Conservation (phyloP, 2,113 vertebrate genomes). For the Pardalotus punctatus region DNA sequence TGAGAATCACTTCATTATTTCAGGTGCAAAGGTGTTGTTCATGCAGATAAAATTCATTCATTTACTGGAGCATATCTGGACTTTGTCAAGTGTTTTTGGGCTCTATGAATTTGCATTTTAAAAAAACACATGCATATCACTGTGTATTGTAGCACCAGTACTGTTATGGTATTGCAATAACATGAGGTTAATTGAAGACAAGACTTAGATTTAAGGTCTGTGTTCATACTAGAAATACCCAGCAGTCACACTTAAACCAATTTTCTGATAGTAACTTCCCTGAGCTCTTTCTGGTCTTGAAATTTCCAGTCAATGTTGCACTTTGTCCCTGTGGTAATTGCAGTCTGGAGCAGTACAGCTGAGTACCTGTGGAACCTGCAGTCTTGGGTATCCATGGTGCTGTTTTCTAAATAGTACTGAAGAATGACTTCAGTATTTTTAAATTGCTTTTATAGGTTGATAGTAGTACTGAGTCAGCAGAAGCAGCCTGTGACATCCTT, state of each 20-base stretch:
- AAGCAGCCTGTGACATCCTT: conserved; percentile 88
- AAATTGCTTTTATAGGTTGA: conserved; percentile 79
- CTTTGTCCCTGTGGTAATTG: neutral
- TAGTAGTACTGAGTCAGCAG: conserved; percentile 87
- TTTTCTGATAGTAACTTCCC: neutral
- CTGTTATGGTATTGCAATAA: neutral
- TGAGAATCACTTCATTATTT: neutral
- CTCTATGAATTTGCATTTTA: neutral
- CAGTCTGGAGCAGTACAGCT: neutral
- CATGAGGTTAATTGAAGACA: neutral
- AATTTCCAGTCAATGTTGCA: neutral
- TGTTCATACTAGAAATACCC: neutral
- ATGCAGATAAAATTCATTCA: neutral
- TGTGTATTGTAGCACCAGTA: fast-evolving
- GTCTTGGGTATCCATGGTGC: neutral
- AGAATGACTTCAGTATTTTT: neutral
- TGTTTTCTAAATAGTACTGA: neutral
- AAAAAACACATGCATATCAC: fast-evolving
- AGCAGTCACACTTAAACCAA: neutral
- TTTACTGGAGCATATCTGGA: neutral
- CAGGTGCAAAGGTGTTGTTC: neutral
- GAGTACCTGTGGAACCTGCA: neutral
- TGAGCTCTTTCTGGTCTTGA: neutral
- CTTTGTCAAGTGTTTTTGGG: neutral
- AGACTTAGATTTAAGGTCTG: neutral